These are phyloP conservation scores for Stenoptilia bipunctidactyla DNA, from an alignment of 2,888 invertebrate genomes.

Conservation along the genomic window DNA sequence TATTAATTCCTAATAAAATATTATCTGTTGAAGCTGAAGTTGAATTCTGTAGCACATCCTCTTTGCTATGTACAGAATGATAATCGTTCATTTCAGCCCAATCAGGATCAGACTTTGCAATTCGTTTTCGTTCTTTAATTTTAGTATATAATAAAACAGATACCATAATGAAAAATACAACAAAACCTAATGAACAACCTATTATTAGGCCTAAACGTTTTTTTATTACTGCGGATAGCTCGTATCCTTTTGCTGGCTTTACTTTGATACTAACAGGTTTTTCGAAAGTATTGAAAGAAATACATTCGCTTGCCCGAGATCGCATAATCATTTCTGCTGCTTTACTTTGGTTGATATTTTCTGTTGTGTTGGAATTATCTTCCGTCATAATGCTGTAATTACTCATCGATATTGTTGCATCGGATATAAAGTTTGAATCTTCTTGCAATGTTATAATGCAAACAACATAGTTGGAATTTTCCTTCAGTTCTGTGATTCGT, in stretches of 20 bases:
- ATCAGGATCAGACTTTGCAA: constrained; percentile 55
- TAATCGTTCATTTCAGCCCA: constrained; percentile 66
- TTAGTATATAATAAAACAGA: constrained; percentile 56
- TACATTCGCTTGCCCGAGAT: constrained; percentile 57
- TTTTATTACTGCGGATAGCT: constrained; percentile 42
- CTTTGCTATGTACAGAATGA: constrained; percentile 60
- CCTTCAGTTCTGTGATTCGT: constrained; percentile 38
- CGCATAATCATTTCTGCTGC: constrained; percentile 45
- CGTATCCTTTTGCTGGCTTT: constrained; percentile 37
- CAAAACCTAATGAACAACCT: constrained; percentile 53
- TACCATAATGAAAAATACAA: constrained; percentile 62
- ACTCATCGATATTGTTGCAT: constrained; percentile 22
- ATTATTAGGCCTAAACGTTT: constrained; percentile 59
- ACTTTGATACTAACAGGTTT: constrained; percentile 33
- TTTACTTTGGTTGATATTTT: constrained; percentile 41
- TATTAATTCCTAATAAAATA: constrained; percentile 58
- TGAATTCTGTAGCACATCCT: constrained; percentile 53
- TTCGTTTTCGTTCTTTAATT: constrained; percentile 58
- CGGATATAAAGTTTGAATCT: constrained; percentile 31
- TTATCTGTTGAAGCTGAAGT: constrained; percentile 62
- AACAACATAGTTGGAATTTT: constrained; percentile 47
- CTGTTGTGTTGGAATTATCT: constrained; percentile 29
- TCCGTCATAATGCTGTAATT: constrained; percentile 30
- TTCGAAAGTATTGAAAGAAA: constrained; percentile 50
- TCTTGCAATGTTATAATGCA: constrained; percentile 50